Evolutionary conservation across 2,888 invertebrate genomes (phyloP).

Genomic region (Cloeon dipterum): DNA sequence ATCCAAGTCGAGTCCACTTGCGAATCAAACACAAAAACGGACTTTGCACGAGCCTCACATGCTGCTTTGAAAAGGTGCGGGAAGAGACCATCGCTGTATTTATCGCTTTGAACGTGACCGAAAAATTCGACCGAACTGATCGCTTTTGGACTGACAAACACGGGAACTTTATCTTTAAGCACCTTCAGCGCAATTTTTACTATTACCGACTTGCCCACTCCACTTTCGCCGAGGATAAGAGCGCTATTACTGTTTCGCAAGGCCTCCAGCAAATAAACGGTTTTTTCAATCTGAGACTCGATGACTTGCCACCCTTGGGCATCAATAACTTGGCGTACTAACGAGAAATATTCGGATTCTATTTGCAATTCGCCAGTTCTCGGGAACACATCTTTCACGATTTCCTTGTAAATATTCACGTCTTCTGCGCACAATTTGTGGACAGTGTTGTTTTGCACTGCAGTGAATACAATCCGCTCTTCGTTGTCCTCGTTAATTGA

Average conservation of each 20-base stretch:
- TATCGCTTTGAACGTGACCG: slow-evolving; percentile 15
- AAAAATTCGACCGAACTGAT: not conserved
- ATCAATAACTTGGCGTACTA: too few species aligned
- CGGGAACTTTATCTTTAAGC: slow-evolving; percentile 45
- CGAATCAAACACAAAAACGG: slow-evolving; percentile 77
- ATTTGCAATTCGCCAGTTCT: slow-evolving; percentile 76
- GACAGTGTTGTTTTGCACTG: slow-evolving; percentile 68
- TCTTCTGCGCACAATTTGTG: slow-evolving; percentile 87
- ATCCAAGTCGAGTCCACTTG: slow-evolving; percentile 91
- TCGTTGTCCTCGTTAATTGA: too few species aligned
- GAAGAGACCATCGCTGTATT: slow-evolving; percentile 83
- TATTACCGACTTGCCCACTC: slow-evolving; percentile 78
- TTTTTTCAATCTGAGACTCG: too few species aligned
- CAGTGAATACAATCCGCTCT: too few species aligned
- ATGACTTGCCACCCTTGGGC: too few species aligned
- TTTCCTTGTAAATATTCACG: slow-evolving; percentile 66
- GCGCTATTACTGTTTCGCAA: too few species aligned
- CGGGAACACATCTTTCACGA: slow-evolving; percentile 75
- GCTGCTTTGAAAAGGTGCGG: slow-evolving; percentile 81
- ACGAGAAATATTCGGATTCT: too few species aligned
- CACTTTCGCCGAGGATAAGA: slow-evolving; percentile 87
- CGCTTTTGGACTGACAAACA: too few species aligned
- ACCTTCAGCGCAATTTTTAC: slow-evolving; percentile 59
- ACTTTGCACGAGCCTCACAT: slow-evolving; percentile 50
- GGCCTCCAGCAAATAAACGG: too few species aligned